Evolutionary conservation across 2,888 invertebrate species (phyloP).

Genomic region (Microctonus brassicae): DNA sequence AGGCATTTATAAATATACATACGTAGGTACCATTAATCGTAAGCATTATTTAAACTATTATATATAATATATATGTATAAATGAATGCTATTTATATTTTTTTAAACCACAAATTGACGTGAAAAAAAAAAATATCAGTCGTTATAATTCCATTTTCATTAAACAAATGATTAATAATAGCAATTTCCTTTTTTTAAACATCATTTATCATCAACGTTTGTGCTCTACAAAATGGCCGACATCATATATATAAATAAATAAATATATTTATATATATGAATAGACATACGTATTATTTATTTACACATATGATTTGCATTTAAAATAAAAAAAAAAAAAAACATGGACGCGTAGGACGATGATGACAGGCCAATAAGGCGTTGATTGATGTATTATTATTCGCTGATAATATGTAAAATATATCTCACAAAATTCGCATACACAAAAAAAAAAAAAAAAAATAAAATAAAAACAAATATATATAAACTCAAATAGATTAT

Average conservation of each 20-base stretch:
- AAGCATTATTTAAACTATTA: not conserved
- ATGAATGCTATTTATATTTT: not conserved
- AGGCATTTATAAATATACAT: not conserved
- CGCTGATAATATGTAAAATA: not conserved
- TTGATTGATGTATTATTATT: not conserved
- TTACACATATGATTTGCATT: constrained; percentile 12
- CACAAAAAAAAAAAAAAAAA: not conserved
- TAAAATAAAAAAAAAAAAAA: not conserved
- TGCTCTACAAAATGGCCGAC: not conserved
- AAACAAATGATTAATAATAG: not conserved
- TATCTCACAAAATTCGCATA: not conserved
- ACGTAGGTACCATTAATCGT: constrained; percentile 6
- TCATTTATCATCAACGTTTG: not conserved
- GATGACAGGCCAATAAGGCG: constrained; percentile 3
- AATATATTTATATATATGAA: not conserved
- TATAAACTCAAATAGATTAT: not conserved
- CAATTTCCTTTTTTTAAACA: not conserved
- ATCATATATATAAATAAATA: too few relatives aligned
- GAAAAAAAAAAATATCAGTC: not conserved
- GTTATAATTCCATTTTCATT: not conserved
- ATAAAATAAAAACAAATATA: not conserved
- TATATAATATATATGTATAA: not conserved
- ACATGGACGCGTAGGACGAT: not conserved
- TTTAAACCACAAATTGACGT: not conserved
- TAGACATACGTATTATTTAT: not conserved